Percentiles rank a stretch among this genome's conserved stretches.
These are phyloP conservation scores for Camponotus vicinus DNA, from an alignment of 1,140 invertebrate genomes.

Conservation along the genomic window DNA sequence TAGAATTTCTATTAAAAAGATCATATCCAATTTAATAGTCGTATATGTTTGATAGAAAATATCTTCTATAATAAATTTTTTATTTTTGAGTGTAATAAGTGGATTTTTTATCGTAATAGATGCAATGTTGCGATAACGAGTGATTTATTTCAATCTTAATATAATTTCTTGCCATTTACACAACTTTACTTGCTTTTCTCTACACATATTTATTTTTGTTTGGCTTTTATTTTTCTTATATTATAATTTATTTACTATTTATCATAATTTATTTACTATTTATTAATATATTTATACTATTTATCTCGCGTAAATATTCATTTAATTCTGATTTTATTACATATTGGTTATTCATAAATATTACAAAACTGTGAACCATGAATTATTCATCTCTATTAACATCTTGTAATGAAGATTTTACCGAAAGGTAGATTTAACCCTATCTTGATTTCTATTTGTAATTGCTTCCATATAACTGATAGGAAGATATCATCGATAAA, in stretches of 20 bases:
- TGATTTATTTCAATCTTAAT: slow-evolving; percentile 24
- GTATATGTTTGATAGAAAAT: neutral
- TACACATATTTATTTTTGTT: neutral
- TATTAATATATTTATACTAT: neutral
- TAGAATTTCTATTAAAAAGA: neutral
- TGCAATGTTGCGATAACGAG: neutral
- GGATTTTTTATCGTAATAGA: neutral
- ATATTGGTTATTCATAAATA: neutral
- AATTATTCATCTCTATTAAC: neutral
- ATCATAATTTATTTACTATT: no score
- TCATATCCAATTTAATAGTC: neutral
- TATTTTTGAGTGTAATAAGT: neutral
- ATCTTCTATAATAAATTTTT: no score
- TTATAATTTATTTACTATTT: neutral
- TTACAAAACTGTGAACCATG: no score
- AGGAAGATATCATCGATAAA: neutral
- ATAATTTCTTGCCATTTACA: neutral
- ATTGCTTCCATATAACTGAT: neutral
- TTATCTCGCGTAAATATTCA: neutral
- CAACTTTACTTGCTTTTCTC: neutral
- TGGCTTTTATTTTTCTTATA: neutral
- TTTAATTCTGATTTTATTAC: neutral
- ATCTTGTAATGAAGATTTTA: slow-evolving; percentile 1
- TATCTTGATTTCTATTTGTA: neutral
- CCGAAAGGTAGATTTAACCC: neutral